A percentile compares a stretch with the other conserved stretches of the same genome.
These are phyloP conservation scores for Strongylocentrotus purpuratus DNA, from an alignment of 35 echinoderm and acorn worm species.

Conservation along the genomic window DNA sequence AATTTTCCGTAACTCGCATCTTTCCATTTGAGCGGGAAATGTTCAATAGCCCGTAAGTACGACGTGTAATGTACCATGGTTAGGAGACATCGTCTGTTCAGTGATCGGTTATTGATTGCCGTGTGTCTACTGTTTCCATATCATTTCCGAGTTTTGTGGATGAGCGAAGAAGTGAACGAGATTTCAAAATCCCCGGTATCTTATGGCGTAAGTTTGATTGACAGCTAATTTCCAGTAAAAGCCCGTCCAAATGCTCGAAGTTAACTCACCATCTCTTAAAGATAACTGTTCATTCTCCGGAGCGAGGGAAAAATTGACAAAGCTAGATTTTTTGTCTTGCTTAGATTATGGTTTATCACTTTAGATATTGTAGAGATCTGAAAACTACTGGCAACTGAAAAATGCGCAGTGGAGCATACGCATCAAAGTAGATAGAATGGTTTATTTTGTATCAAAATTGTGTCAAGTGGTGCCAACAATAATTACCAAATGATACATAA, in stretches of 20 bases:
- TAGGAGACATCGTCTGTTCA: neutral
- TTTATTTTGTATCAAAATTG: too few relatives aligned
- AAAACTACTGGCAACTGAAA: too few relatives aligned
- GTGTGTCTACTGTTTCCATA: conserved; percentile 10
- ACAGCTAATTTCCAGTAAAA: conserved; percentile 12
- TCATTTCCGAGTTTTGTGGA: neutral
- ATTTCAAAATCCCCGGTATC: neutral
- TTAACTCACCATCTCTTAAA: neutral
- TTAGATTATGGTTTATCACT: too few relatives aligned
- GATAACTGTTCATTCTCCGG: neutral
- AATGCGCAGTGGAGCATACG: too few relatives aligned
- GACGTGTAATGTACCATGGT: neutral
- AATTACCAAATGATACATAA: too few relatives aligned
- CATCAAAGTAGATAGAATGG: too few relatives aligned
- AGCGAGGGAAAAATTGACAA: too few relatives aligned
- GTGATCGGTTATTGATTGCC: neutral
- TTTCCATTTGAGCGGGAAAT: neutral
- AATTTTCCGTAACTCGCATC: too few relatives aligned
- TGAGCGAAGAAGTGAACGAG: neutral
- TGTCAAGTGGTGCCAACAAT: too few relatives aligned
- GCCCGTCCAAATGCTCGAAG: neutral
- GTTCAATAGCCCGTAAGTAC: neutral
- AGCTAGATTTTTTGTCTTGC: too few relatives aligned
- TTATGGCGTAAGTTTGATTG: neutral
- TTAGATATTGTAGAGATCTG: too few relatives aligned